Percentiles rank a stretch among this genome's conserved stretches.
Conservation (phyloP, 2,888 invertebrate species). For the Diabrotica balteata region DNA sequence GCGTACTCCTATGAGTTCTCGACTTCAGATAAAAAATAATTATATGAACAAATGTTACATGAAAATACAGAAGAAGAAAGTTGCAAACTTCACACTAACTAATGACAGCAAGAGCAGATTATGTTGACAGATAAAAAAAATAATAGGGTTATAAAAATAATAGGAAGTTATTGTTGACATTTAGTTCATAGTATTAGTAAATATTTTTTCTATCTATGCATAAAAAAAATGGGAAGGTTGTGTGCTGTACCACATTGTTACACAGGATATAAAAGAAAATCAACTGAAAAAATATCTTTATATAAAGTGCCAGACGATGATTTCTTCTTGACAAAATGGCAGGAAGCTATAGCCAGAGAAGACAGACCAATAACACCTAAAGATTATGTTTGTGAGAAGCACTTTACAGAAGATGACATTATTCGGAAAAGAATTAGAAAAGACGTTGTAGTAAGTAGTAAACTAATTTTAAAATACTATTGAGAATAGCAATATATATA, state of each 20-base stretch:
- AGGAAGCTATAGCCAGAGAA: slow-evolving; percentile 40
- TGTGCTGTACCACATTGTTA: slow-evolving; percentile 42
- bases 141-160: too few relatives aligned
- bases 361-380: slow-evolving; percentile 40
- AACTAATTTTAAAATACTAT: not conserved
- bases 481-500: too few relatives aligned
- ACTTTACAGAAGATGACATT: slow-evolving; percentile 41
- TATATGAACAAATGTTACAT: too few relatives aligned
- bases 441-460: slow-evolving; percentile 34
- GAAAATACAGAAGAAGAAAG: too few relatives aligned
- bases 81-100: too few relatives aligned
- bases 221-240: slow-evolving; percentile 38
- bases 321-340: slow-evolving; percentile 39
- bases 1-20: too few relatives aligned
- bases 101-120: too few relatives aligned
- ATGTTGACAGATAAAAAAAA: too few relatives aligned
- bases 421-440: slow-evolving; percentile 34
- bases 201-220: too few relatives aligned
- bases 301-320: slow-evolving; percentile 41
- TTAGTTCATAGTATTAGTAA: too few relatives aligned
- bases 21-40: too few relatives aligned
- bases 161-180: too few relatives aligned
- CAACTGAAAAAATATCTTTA: slow-evolving; percentile 36
- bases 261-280: slow-evolving; percentile 39
- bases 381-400: slow-evolving; percentile 41